Percentiles rank a stretch among this genome's conserved stretches.
Evolutionary conservation across 2,888 invertebrate species (phyloP).

Genomic region (Eupithecia subfuscata): DNA sequence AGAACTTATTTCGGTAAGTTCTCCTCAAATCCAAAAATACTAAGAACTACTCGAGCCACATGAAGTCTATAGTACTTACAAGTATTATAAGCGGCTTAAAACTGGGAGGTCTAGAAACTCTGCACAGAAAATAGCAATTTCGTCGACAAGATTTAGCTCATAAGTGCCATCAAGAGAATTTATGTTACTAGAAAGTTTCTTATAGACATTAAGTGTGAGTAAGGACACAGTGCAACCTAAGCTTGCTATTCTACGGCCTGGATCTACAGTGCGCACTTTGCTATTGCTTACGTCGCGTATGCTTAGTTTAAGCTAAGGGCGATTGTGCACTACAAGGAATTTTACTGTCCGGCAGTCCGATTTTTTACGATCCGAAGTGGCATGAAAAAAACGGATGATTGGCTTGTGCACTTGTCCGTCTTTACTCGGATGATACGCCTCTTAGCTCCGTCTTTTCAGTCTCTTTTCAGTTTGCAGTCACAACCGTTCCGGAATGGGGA

Average conservation of each 20-base stretch:
- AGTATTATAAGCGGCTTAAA: constrained; percentile 11
- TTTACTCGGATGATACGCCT: no score
- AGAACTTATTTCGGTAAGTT: not conserved
- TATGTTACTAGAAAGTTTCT: constrained; percentile 21
- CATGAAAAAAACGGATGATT: no score
- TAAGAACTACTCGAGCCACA: not conserved
- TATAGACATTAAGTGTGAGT: constrained; percentile 18
- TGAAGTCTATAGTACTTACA: no score
- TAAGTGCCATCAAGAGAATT: constrained; percentile 19
- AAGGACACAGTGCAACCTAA: constrained; percentile 4
- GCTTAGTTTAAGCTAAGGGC: no score
- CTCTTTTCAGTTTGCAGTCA: no score
- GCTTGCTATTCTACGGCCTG: not conserved
- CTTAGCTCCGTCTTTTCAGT: no score
- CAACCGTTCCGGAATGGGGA: no score
- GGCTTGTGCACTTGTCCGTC: no score
- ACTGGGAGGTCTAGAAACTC: constrained; percentile 2
- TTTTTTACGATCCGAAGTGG: no score
- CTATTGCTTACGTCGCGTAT: not conserved
- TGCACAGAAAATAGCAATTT: constrained; percentile 18
- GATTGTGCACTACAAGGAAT: no score
- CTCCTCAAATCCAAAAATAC: not conserved
- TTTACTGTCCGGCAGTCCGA: no score
- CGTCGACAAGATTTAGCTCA: constrained; percentile 14
- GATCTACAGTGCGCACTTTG: constrained; percentile 1